A percentile compares a stretch with the other conserved stretches of the same genome.
Evolutionary conservation across 2,797 vertebrate species (phyloP).

Genomic region (Tympanoctomys barrerae): DNA sequence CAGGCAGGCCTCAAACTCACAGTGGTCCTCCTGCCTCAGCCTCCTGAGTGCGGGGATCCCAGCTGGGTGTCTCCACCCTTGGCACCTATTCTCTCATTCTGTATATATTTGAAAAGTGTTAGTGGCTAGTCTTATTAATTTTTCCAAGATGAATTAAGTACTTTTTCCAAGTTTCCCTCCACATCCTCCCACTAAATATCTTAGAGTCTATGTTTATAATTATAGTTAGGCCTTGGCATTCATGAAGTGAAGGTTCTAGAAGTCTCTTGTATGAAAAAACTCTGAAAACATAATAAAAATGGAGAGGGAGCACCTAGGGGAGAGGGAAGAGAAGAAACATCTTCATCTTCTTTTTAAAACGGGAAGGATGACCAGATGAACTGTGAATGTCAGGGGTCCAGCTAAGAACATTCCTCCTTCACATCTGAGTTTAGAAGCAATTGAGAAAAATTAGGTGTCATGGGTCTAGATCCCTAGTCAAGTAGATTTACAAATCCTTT

Average conservation of each 20-base stretch:
- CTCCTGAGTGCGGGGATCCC: background rate
- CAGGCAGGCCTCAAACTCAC: background rate
- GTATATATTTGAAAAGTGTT: slow-evolving; percentile 1
- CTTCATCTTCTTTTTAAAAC: background rate
- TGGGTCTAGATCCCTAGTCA: background rate
- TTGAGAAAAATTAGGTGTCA: background rate
- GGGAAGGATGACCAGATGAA: background rate
- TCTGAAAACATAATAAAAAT: slow-evolving; percentile 23
- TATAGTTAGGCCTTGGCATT: background rate
- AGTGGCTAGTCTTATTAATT: background rate
- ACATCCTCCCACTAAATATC: background rate
- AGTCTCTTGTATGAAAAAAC: background rate
- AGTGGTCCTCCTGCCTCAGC: background rate
- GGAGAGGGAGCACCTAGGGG: background rate
- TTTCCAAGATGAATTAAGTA: background rate
- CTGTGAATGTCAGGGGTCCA: background rate
- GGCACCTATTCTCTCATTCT: background rate
- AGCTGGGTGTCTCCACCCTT: background rate
- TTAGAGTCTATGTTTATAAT: background rate
- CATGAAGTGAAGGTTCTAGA: slow-evolving; percentile 5
- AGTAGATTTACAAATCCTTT: background rate
- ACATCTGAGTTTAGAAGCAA: background rate
- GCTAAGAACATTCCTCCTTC: background rate
- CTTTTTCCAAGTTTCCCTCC: background rate
- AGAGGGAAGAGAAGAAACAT: slow-evolving; percentile 20